Conservation (phyloP, 2,797 vertebrate species). For the Ibycter americanus region DNA sequence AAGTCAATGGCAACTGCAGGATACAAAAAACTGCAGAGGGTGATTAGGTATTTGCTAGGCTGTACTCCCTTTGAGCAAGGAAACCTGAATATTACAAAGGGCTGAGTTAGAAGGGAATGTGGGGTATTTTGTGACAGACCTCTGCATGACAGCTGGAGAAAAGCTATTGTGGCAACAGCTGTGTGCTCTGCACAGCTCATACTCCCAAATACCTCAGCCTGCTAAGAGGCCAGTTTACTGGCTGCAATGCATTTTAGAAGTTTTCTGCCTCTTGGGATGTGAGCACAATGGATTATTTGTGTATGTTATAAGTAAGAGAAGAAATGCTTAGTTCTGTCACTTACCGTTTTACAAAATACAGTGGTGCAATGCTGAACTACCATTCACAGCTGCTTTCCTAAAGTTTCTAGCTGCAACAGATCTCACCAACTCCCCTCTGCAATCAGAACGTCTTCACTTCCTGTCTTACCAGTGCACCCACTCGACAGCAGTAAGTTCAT, state of each 20-base stretch:
- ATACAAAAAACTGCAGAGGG: slow-evolving; percentile 6
- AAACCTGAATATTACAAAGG: slow-evolving; percentile 66
- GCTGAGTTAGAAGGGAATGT: slow-evolving; percentile 73
- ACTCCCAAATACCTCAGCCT: slow-evolving; percentile 70
- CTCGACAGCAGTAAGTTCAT: not conserved
- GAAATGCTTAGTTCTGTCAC: slow-evolving; percentile 6
- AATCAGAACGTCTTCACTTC: slow-evolving; percentile 33
- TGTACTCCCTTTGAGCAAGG: slow-evolving; percentile 55
- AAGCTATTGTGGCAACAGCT: slow-evolving; percentile 78
- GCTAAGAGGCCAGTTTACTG: slow-evolving; percentile 25
- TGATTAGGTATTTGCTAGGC: slow-evolving; percentile 35
- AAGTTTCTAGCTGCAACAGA: not conserved
- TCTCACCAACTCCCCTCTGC: slow-evolving; percentile 8
- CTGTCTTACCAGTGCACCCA: not conserved
- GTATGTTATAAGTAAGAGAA: slow-evolving; percentile 38
- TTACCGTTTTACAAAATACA: not conserved
- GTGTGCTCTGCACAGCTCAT: slow-evolving; percentile 66
- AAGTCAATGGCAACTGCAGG: slow-evolving; percentile 46
- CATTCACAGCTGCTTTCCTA: not conserved
- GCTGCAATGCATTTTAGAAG: slow-evolving; percentile 26
- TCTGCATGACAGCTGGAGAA: slow-evolving; percentile 78
- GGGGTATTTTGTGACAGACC: slow-evolving; percentile 74
- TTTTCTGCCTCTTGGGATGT: slow-evolving; percentile 24
- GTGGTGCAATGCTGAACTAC: not conserved
- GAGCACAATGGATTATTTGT: slow-evolving; percentile 20